These are phyloP conservation scores for Tychaedon coryphoeus DNA, from an alignment of 2,113 vertebrate species.

Conservation along the genomic window DNA sequence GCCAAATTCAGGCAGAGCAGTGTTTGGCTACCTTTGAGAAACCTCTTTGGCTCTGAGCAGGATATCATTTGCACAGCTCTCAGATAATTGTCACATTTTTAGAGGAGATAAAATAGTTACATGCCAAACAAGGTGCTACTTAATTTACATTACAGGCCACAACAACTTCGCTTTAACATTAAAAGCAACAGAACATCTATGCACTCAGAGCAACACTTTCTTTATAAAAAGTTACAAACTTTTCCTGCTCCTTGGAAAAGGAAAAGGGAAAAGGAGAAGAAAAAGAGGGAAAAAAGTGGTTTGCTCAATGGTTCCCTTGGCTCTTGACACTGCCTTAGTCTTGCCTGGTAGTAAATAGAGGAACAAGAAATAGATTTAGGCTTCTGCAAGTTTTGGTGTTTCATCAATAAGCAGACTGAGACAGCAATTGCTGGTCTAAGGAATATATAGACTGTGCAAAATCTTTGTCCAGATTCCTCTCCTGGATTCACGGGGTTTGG, in stretches of 20 bases:
- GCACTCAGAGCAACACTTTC: neutral
- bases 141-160: neutral
- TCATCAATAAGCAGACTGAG: neutral
- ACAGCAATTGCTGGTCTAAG: neutral
- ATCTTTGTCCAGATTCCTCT: neutral
- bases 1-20: neutral
- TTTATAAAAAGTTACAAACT: neutral
- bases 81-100: neutral
- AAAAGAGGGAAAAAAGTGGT: fast-evolving
- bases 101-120: neutral
- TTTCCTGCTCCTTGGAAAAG: neutral
- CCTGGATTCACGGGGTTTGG: neutral
- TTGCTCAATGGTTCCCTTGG: neutral
- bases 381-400: neutral
- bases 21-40: neutral
- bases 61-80: neutral
- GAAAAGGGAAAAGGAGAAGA: neutral
- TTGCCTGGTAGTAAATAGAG: neutral
- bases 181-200: neutral
- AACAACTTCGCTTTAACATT: neutral
- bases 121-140: neutral
- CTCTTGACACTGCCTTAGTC: neutral
- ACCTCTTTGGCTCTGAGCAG: neutral
- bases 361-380: neutral
- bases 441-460: neutral